Conservation (phyloP, 2,888 invertebrate species). For the Choristoneura rosaceana region DNA sequence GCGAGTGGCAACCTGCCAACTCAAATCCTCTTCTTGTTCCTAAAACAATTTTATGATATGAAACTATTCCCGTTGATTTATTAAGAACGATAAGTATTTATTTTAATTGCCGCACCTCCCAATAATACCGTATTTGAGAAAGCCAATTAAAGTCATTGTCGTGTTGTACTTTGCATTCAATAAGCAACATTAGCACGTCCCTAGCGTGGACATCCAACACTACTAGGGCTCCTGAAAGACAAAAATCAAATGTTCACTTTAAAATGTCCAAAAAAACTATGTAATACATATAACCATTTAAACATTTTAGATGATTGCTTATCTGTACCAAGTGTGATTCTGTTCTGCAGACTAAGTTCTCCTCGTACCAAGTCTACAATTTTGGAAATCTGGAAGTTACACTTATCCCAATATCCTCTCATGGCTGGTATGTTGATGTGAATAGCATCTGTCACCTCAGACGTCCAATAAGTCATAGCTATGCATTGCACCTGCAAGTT, state of each 20-base stretch:
- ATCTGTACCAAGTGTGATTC: slow-evolving; percentile 91
- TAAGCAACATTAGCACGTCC: slow-evolving; percentile 91
- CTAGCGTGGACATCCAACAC: slow-evolving; percentile 97
- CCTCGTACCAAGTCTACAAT: slow-evolving; percentile 95
- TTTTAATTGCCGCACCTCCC: slow-evolving; percentile 85
- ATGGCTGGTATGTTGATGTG: slow-evolving; percentile 83
- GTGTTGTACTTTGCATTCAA: slow-evolving; percentile 86
- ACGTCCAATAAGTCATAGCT: slow-evolving; percentile 95
- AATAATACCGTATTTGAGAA: slow-evolving; percentile 91
- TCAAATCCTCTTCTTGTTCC: slow-evolving; percentile 75
- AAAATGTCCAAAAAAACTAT: not conserved
- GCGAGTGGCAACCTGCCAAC: slow-evolving; percentile 87
- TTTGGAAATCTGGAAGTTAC: slow-evolving; percentile 91
- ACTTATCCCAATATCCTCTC: slow-evolving; percentile 88
- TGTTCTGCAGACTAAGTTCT: slow-evolving; percentile 92
- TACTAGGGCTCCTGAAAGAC: slow-evolving; percentile 90
- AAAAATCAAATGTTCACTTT: not conserved
- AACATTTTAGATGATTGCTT: not conserved
- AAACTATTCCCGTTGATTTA: no score
- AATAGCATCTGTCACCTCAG: slow-evolving; percentile 93
- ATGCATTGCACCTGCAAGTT: slow-evolving; percentile 89
- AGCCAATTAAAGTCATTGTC: slow-evolving; percentile 97
- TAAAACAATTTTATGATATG: slow-evolving; percentile 51
- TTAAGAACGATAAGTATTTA: not conserved
- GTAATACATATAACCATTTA: not conserved